phyloP scores from a whole-genome alignment of 2,888 invertebrate species.

The Ischnura elegans region DNA sequence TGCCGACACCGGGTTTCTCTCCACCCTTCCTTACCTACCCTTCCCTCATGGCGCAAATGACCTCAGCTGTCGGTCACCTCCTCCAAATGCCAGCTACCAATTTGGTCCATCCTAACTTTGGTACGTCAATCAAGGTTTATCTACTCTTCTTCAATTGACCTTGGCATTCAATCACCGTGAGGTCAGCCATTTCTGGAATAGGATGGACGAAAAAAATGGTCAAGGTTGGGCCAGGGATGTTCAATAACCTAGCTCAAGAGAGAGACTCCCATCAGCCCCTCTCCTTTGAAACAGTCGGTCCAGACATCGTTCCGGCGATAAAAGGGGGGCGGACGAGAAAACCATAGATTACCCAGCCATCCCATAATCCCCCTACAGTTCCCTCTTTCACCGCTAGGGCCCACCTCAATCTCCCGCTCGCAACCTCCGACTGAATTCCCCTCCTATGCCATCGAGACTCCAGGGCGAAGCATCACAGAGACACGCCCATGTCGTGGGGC shows the following conservation, averaged over 20 bases:
- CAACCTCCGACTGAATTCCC: background rate
- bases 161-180: too few species aligned
- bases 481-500: conserved; percentile 8
- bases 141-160: too few species aligned
- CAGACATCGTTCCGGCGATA: background rate
- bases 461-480: background rate
- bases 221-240: background rate
- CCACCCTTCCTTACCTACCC: too few species aligned
- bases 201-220: background rate
- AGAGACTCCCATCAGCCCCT: background rate
- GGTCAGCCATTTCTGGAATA: background rate
- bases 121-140: too few species aligned
- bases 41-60: too few species aligned
- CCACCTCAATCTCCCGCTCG: conserved; percentile 17
- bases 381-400: background rate
- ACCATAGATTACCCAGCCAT: background rate
- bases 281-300: background rate
- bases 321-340: background rate
- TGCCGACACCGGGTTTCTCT: too few species aligned
- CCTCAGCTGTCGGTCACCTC: too few species aligned
- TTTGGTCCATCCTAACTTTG: too few species aligned
- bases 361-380: background rate
- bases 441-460: background rate
- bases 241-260: background rate
- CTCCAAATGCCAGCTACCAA: too few species aligned